phyloP scores from a whole-genome alignment of 2,888 invertebrate species.

The Dicranocentrus wangi region DNA sequence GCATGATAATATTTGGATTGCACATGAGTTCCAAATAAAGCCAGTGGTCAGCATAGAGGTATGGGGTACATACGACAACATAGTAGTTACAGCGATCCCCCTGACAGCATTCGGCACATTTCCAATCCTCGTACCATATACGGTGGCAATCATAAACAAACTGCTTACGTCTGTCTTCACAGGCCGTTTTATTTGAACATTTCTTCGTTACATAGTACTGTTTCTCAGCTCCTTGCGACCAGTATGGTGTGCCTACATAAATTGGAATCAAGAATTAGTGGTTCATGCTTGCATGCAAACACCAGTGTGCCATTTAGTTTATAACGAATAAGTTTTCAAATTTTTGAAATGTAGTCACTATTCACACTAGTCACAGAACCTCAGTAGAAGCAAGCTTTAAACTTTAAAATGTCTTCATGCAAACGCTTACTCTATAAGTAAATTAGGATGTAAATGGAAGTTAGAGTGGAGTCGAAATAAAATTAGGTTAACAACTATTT shows the following conservation, averaged over 20 bases:
- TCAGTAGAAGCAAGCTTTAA: too few relatives aligned
- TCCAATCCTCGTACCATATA: slow-evolving; percentile 97
- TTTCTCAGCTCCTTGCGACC: slow-evolving; percentile 93
- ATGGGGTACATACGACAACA: slow-evolving; percentile 85
- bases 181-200: slow-evolving; percentile 87
- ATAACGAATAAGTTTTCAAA: too few relatives aligned
- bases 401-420: too few relatives aligned
- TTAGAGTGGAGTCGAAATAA: too few relatives aligned
- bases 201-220: slow-evolving; percentile 94
- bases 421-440: too few relatives aligned
- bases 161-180: slow-evolving; percentile 82
- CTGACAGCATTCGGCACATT: slow-evolving; percentile 95
- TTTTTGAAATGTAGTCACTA: too few relatives aligned
- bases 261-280: slow-evolving; percentile 1
- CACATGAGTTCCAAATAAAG: too few relatives aligned
- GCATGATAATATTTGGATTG: too few relatives aligned
- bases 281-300: not conserved
- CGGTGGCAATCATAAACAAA: slow-evolving; percentile 88
- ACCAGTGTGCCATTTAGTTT: slow-evolving; percentile 6
- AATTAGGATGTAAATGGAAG: too few relatives aligned
- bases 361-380: too few relatives aligned
- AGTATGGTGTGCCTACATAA: slow-evolving; percentile 87
- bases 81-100: slow-evolving; percentile 97
- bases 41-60: not conserved
- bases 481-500: too few relatives aligned